A percentile compares a stretch with the other conserved stretches of the same genome.
These are phyloP conservation scores for Aphelocoma californica DNA, from an alignment of 2,797 vertebrate species.

Conservation along the genomic window DNA sequence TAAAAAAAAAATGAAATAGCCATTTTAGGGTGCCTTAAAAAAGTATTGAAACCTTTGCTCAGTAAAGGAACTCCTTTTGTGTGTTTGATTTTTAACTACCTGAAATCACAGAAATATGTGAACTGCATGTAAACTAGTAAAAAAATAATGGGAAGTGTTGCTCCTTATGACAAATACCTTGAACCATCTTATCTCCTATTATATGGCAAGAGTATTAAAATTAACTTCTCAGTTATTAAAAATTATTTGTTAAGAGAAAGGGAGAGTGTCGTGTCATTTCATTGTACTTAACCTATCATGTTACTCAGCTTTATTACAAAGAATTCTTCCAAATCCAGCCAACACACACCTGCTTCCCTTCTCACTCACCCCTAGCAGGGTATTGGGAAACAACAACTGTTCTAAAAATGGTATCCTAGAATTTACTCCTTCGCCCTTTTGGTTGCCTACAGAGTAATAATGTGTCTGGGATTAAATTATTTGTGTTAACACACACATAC, in stretches of 20 bases:
- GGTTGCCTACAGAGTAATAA: not conserved
- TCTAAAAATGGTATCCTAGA: not conserved
- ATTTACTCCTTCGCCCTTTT: not conserved
- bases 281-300: not conserved
- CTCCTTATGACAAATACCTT: not conserved
- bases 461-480: not conserved
- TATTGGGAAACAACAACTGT: not conserved
- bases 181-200: not conserved
- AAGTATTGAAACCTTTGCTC: not conserved
- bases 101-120: not conserved
- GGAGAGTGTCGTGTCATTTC: not conserved
- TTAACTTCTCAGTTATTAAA: not conserved
- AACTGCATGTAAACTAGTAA: not conserved
- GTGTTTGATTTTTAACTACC: not conserved
- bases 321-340: not conserved
- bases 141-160: conserved; percentile 6
- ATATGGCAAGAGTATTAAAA: not conserved
- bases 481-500: not conserved
- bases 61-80: not conserved
- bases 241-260: conserved; percentile 4
- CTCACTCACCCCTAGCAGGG: not conserved
- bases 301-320: not conserved
- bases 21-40: not conserved
- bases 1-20: not conserved
- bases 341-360: not conserved